Conservation (phyloP, 92 coral and sea anemone species). For the Epizoanthus illoricatus region DNA sequence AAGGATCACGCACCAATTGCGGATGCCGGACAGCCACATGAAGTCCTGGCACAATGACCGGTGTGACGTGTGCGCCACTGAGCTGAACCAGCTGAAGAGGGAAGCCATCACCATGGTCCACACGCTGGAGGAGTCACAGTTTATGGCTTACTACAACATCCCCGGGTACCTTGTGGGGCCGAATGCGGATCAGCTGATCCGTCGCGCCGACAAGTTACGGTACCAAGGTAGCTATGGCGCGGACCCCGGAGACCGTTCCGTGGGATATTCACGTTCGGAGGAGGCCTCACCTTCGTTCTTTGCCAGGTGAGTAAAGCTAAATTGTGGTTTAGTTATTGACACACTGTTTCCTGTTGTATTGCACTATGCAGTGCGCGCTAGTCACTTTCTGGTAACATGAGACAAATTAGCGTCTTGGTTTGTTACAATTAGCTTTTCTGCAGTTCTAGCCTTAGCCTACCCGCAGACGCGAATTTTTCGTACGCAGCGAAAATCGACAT, state of each 20-base stretch:
- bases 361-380: no score
- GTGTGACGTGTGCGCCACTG: slow-evolving; percentile 94
- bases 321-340: no score
- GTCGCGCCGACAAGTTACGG: slow-evolving; percentile 73
- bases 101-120: slow-evolving; percentile 98
- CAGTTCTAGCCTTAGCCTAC: no score
- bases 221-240: slow-evolving; percentile 65
- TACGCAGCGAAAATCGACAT: no score
- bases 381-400: no score
- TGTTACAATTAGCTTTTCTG: no score
- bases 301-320: slow-evolving; percentile 60
- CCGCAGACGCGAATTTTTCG: no score
- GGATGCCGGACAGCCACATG: slow-evolving; percentile 91
- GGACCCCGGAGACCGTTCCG: slow-evolving; percentile 69
- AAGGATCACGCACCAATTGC: slow-evolving; percentile 89
- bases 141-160: slow-evolving; percentile 90
- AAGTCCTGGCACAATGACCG: slow-evolving; percentile 93
- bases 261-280: slow-evolving; percentile 59
- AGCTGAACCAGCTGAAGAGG: slow-evolving; percentile 84
- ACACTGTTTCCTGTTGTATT: not conserved
- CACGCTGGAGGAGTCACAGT: slow-evolving; percentile 92
- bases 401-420: no score
- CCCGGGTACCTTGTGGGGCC: slow-evolving; percentile 92
- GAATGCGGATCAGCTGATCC: slow-evolving; percentile 81
- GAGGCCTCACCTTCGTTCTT: slow-evolving; percentile 65